A percentile compares a stretch with the other conserved stretches of the same genome.
Conservation (phyloP, 2,113 vertebrate species). For the Lagenorhynchus albirostris region DNA sequence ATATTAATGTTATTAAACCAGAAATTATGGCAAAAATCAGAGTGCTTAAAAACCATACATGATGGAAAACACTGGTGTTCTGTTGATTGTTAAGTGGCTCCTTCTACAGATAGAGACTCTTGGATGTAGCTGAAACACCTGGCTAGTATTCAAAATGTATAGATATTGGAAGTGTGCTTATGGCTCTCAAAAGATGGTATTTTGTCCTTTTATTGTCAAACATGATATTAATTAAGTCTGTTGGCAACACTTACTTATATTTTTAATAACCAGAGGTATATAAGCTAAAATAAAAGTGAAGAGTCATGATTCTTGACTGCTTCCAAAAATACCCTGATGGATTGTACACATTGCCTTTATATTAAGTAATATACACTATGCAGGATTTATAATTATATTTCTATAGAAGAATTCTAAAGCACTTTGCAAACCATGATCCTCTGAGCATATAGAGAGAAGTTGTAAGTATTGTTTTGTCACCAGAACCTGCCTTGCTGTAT, state of each 20-base stretch:
- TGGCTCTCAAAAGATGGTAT: background rate
- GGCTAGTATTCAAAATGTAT: background rate
- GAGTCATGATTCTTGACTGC: constrained; percentile 7
- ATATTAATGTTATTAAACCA: background rate
- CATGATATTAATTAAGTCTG: constrained; percentile 33
- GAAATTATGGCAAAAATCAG: background rate
- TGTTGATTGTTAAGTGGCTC: background rate
- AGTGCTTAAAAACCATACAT: background rate
- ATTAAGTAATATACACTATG: background rate
- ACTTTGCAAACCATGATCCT: background rate
- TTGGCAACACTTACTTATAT: constrained; percentile 29
- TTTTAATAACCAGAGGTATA: constrained; percentile 47
- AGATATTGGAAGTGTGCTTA: background rate
- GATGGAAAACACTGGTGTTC: background rate
- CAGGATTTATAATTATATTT: background rate
- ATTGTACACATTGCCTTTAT: constrained; percentile 21
- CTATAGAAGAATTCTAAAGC: background rate
- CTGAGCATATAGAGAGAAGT: background rate
- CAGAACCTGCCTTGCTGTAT: background rate
- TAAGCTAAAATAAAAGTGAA: constrained; percentile 19
- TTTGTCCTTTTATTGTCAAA: background rate
- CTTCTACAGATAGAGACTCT: background rate
- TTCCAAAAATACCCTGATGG: constrained; percentile 26
- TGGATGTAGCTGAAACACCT: background rate
- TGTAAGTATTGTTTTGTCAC: background rate